These are phyloP conservation scores for Oncopodura yosiiana DNA, from an alignment of 1,140 invertebrate species.

Conservation along the genomic window DNA sequence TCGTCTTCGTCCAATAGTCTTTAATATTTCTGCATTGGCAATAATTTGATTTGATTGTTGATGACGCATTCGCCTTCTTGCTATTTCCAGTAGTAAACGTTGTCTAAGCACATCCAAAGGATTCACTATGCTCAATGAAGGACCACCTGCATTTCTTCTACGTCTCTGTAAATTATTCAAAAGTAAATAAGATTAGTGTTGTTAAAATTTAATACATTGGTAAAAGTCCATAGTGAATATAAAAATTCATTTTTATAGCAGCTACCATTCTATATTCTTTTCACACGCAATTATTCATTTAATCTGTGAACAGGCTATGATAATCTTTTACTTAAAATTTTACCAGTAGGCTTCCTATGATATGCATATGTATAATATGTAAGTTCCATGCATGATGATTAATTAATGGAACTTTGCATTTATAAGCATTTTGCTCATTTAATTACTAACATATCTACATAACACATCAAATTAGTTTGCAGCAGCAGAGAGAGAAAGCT, in stretches of 20 bases:
- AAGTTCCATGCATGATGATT: no score
- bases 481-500: no score
- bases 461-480: no score
- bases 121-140: constrained; percentile 37
- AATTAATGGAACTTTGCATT: no score
- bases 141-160: constrained; percentile 33
- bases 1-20: constrained; percentile 36
- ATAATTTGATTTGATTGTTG: constrained; percentile 37
- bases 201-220: background rate
- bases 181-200: background rate
- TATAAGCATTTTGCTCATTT: no score
- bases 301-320: no score
- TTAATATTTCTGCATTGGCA: constrained; percentile 36
- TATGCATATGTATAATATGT: no score
- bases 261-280: background rate
- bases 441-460: no score
- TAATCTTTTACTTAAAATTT: no score
- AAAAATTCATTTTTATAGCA: background rate
- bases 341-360: no score
- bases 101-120: constrained; percentile 37
- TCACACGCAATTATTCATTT: background rate
- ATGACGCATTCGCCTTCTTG: constrained; percentile 32
- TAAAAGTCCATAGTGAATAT: background rate
- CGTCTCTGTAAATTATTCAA: constrained; percentile 10
- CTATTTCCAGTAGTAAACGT: constrained; percentile 37